phyloP scores from a whole-genome alignment of 1,140 invertebrate genomes.

The Euwallacea fornicatus region DNA sequence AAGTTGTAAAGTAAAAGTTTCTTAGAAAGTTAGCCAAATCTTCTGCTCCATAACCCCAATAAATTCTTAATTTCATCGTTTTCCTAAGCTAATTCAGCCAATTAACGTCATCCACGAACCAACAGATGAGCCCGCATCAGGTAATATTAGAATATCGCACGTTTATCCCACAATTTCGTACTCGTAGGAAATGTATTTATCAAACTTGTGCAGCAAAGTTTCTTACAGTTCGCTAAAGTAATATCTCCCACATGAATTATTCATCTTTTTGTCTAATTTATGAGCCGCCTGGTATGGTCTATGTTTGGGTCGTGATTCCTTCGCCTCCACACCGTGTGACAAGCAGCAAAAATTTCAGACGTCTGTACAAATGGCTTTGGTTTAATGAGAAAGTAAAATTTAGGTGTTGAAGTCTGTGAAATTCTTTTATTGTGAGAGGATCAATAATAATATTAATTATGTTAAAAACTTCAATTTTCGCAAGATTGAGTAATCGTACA shows the following conservation, averaged over 20 bases:
- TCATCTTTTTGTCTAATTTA: neutral
- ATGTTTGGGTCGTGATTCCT: neutral
- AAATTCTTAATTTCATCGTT: no score
- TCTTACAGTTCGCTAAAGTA: neutral
- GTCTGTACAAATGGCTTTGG: neutral
- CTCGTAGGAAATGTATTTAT: slow-evolving; percentile 2
- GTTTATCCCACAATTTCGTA: neutral
- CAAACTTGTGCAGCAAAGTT: neutral
- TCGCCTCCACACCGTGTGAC: neutral
- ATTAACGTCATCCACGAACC: no score
- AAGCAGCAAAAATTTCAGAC: neutral
- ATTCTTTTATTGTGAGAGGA: neutral
- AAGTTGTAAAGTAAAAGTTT: no score
- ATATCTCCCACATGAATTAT: slow-evolving; percentile 1
- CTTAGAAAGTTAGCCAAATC: no score
- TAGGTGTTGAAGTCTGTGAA: neutral
- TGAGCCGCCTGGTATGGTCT: neutral
- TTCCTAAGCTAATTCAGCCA: no score
- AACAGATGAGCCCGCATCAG: no score
- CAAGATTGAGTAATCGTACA: no score
- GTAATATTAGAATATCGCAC: no score
- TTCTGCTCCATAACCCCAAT: no score
- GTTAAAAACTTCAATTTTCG: no score
- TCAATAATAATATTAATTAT: neutral
- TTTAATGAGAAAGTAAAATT: neutral